These are phyloP conservation scores for Parazoanthus swiftii DNA, from an alignment of 92 coral and sea anemone species.

Conservation along the genomic window DNA sequence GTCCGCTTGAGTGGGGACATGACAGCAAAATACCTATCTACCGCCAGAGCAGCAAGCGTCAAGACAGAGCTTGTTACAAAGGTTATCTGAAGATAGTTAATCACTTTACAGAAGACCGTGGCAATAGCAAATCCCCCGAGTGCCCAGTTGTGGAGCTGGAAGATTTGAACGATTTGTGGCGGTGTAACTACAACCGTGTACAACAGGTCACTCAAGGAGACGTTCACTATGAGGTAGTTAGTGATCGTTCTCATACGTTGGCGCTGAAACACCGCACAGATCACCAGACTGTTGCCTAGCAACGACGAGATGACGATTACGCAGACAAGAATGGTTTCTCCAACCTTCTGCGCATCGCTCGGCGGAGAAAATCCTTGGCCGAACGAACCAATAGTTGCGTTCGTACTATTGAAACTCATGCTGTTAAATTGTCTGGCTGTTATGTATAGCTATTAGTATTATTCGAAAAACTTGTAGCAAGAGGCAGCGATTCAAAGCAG, in stretches of 20 bases:
- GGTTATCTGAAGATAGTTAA: conserved; percentile 66
- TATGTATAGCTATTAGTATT: neutral
- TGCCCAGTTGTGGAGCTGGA: conserved; percentile 54
- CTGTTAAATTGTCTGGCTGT: neutral
- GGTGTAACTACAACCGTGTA: conserved; percentile 70
- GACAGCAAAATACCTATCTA: conserved; percentile 91
- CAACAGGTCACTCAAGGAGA: conserved; percentile 73
- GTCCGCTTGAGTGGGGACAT: conserved; percentile 71
- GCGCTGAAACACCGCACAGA: conserved; percentile 61
- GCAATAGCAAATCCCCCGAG: conserved; percentile 46
- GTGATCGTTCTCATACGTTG: conserved; percentile 71
- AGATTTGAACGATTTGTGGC: conserved; percentile 58
- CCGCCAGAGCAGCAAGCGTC: conserved; percentile 82
- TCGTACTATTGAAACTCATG: neutral
- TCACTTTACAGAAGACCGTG: conserved; percentile 73
- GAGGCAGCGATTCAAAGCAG: neutral
- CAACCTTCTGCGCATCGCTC: neutral
- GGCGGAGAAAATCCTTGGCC: neutral
- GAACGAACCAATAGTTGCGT: neutral
- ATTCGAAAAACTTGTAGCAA: neutral
- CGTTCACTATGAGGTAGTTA: conserved; percentile 78
- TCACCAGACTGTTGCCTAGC: conserved; percentile 69
- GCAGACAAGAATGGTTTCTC: neutral
- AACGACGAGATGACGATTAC: conserved; percentile 57
- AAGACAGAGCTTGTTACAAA: conserved; percentile 83